Conservation (phyloP, 2,888 invertebrate genomes). For the Salpingus planirostris region DNA sequence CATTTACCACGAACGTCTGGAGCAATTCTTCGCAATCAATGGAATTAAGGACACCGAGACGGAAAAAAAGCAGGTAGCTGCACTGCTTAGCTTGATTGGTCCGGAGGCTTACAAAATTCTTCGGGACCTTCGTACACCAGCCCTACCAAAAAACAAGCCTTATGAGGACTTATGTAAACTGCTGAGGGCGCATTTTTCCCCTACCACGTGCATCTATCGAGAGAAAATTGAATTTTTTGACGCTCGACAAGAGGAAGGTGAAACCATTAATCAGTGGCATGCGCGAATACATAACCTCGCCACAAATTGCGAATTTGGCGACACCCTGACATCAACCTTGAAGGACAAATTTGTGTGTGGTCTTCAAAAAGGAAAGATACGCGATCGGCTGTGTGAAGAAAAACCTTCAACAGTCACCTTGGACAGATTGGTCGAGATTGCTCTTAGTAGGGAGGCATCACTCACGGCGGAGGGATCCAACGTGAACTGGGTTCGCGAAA, state of each 20-base stretch:
- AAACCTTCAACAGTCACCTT: constrained; percentile 2
- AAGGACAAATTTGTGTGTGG: constrained; percentile 17
- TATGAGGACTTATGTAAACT: constrained; percentile 15
- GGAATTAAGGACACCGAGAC: constrained; percentile 3
- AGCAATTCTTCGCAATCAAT: constrained; percentile 9
- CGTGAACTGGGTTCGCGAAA: neutral
- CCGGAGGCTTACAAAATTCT: constrained; percentile 16
- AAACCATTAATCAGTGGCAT: constrained; percentile 16
- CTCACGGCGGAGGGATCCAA: neutral
- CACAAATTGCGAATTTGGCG: constrained; percentile 19
- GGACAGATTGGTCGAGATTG: constrained; percentile 3
- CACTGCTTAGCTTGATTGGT: constrained; percentile 18
- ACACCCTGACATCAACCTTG: constrained; percentile 8
- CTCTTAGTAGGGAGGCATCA: neutral
- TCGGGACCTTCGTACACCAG: constrained; percentile 18
- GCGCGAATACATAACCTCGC: constrained; percentile 17
- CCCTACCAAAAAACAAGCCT: constrained; percentile 17
- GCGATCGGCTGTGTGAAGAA: constrained; percentile 18
- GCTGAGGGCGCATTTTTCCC: constrained; percentile 13
- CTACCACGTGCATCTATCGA: constrained; percentile 13
- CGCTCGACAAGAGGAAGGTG: constrained; percentile 13
- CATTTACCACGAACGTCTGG: constrained; percentile 7
- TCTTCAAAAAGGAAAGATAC: constrained; percentile 8
- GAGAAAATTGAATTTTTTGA: constrained; percentile 18
- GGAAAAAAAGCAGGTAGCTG: constrained; percentile 10